Base-by-base conservation (phyloP, 1,140 invertebrate species). In the Uloborus diversus region DNA sequence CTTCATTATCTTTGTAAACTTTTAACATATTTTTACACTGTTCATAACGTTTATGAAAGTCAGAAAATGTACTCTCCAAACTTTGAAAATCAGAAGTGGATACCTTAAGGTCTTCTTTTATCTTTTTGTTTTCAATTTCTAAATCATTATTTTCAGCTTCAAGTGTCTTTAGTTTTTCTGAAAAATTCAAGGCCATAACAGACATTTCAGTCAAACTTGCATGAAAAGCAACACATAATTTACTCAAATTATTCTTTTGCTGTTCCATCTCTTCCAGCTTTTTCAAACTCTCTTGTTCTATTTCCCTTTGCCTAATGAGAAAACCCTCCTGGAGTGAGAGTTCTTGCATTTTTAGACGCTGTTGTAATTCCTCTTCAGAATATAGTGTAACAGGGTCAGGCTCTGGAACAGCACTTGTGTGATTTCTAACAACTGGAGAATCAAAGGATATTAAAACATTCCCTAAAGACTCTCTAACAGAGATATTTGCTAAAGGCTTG, bases 1-100 rank as follows among this genome's bases (percentile, higher is more conserved):
- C 86, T 85, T 92, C 91, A 85, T 92, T 92, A 85, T 70, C 61
- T n/a, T 65, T 78, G 23, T 66, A 78, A 13, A 33, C 30, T 42
- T 78, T 78, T 27, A 78, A 57, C 73, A 78, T 78, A 13, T 14
- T 47, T 56, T 78, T 78, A 30, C 73, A 78, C 49, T 78, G 73
- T 42, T 65, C 73, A 57, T 78, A 78, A 20, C 73, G 73, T 23
- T 78, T 78, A 25, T 78, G 62, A 57, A 78, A 78, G 42, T 78
- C 73, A n/a, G 73, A 32, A 65, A 78, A 78, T 14, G 62, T 78
- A 9, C 23, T 49, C 23, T 78, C 73, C 1, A 78, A 47, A 66
- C 73, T 78, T 42, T 78, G 73, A 9, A 78, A 28, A 27, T 78
- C 73, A 57, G 65, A 61, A 20, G 47, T 2, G n/a, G 62, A 27